Evolutionary conservation across 2,888 invertebrate species (phyloP).

Genomic region (Pandemis cinnamomeana): DNA sequence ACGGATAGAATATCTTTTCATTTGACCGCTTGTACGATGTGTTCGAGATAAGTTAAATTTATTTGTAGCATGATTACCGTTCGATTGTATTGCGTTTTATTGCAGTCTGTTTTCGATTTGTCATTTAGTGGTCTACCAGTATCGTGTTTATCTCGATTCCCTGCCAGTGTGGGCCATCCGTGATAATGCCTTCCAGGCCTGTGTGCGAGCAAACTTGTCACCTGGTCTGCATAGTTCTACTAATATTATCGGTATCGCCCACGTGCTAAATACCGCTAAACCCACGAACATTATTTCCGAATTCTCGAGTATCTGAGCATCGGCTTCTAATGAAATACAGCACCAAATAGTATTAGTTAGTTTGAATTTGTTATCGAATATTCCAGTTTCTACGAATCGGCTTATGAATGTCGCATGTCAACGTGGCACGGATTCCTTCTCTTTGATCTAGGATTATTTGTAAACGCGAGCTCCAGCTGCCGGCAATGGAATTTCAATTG

Average conservation of each 20-base stretch:
- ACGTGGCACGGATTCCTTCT: conserved; percentile 51
- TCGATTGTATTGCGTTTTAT: conserved; percentile 65
- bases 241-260: conserved; percentile 43
- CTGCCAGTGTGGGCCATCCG: conserved; percentile 45
- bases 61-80: conserved; percentile 58
- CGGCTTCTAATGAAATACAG: conserved; percentile 42
- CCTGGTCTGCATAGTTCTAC: conserved; percentile 44
- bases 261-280: conserved; percentile 44
- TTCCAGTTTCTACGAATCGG: conserved; percentile 41
- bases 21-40: conserved; percentile 51
- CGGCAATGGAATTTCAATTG: conserved; percentile 51
- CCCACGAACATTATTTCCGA: conserved; percentile 45
- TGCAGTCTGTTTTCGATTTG: conserved; percentile 59
- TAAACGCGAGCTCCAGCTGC: conserved; percentile 44
- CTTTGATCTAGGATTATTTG: conserved; percentile 55
- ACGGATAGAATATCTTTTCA: conserved; percentile 61
- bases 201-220: conserved; percentile 34
- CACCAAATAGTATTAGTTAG: conserved; percentile 44
- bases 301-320: conserved; percentile 45
- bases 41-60: conserved; percentile 59
- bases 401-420: conserved; percentile 47
- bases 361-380: conserved; percentile 39
- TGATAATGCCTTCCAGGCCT: neutral
- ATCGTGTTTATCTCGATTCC: conserved; percentile 49
- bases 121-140: conserved; percentile 55